Base-by-base conservation (phyloP, 92 coral and sea anemone genomes). In the Paragorgia papillata region DNA sequence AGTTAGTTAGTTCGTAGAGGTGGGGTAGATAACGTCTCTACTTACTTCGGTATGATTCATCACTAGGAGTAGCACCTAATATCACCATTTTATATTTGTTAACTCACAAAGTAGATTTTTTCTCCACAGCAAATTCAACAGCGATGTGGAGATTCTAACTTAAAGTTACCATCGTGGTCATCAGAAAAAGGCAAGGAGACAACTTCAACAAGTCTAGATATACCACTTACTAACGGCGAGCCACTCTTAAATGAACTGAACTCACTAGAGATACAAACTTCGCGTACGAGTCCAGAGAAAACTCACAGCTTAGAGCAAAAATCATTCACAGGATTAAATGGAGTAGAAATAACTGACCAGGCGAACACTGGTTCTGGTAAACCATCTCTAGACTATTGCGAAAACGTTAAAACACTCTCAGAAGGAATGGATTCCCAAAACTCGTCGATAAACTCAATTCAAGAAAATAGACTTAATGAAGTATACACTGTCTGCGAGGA, bases 111-210 rank as follows among this genome's bases (percentile, higher is more conserved):
- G n/a, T n/a, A n/a, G n/a, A n/a, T n/a, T n/a, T n/a, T n/a, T n/a
- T n/a, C n/a, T n/a, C n/a, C n/a, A n/a, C 22, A 71, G 78, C 78
- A 71, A 71, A 71, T 71, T 22, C 78, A 71, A 35, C 64, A 30
- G 22, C 57, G 78, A 26, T 53, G 78, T 55, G 78, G 63, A 3
- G 78, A 71, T 7, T 24, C 78, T 0, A 71, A 26, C 17, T n/a
- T 54, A 41, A 29, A 29, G 65, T 22, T 71, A 29, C 63, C 78
- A 3, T 32, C 27, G 6, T 71, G 78, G 78, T 68, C 78, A 3
- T 56, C 30, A 28, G 8, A 56, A 56, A 2, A 56, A 2, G 31
- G 62, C 62, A 22, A 14, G 33, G 22, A 17, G 62, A 53, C 70
- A 39, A 60, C 74, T 76, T 48, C 60, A 41, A 62, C 18, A 34